phyloP scores from a whole-genome alignment of 2,797 vertebrate species.

The Nasua narica region DNA sequence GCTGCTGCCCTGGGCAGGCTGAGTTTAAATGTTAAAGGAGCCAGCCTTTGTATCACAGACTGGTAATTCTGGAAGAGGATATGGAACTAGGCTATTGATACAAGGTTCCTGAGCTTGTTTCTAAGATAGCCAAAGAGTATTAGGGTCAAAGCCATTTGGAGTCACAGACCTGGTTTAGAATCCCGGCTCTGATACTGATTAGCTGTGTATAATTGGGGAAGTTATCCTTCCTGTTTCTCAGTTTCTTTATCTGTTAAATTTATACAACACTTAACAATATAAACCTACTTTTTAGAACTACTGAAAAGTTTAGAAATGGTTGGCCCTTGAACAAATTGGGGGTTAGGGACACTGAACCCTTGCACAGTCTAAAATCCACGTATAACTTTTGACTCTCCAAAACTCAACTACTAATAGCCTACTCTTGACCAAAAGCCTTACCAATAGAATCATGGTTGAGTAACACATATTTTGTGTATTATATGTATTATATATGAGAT shows the following conservation, averaged over 20 bases:
- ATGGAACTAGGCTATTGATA: slow-evolving; percentile 1
- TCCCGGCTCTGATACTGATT: neutral
- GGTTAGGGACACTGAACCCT: neutral
- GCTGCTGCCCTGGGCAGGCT: neutral
- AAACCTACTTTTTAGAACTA: neutral
- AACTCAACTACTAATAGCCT: neutral
- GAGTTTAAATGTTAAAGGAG: slow-evolving; percentile 24
- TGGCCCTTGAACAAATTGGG: neutral
- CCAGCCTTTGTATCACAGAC: neutral
- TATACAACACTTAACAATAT: neutral
- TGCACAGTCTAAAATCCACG: neutral
- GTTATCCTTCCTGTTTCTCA: neutral
- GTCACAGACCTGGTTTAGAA: slow-evolving; percentile 29
- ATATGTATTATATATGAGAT: neutral
- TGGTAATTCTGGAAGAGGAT: neutral
- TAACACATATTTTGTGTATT: neutral
- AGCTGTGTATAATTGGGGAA: neutral
- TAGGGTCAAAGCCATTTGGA: neutral
- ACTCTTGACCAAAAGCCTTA: neutral
- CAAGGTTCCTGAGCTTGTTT: slow-evolving; percentile 22
- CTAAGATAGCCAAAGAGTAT: neutral
- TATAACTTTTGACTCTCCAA: neutral
- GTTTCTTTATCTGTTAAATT: slow-evolving; percentile 30
- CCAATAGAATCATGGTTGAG: neutral
- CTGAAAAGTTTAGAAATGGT: slow-evolving; percentile 8